These are phyloP conservation scores for Bagarius yarrelli DNA, from an alignment of 2,113 vertebrate genomes.

Conservation along the genomic window DNA sequence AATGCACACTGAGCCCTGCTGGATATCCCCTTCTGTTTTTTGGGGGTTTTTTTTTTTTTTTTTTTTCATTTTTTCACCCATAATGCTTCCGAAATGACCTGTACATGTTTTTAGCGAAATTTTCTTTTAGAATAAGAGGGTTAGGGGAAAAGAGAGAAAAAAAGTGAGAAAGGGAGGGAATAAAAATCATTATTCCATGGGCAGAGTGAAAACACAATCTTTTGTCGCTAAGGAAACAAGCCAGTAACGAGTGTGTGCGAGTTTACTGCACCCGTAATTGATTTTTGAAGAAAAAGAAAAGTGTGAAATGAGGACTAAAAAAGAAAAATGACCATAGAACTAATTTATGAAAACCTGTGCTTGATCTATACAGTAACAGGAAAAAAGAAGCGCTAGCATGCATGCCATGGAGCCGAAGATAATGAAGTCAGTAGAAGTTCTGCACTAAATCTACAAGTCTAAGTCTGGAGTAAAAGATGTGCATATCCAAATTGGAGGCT, in stretches of 20 bases:
- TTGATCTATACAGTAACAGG: constrained; percentile 36
- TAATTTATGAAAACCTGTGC: constrained; percentile 28
- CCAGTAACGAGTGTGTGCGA: constrained; percentile 43
- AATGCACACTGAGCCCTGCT: constrained; percentile 26
- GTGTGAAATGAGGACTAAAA: background rate
- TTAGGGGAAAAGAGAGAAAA: constrained; percentile 2
- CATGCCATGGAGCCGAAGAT: constrained; percentile 21
- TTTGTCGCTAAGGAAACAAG: constrained; percentile 51
- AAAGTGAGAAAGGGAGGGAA: constrained; percentile 18
- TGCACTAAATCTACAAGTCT: background rate
- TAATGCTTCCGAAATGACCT: constrained; percentile 54
- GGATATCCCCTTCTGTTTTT: constrained; percentile 33
- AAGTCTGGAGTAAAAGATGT: constrained; percentile 13
- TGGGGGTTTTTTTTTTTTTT: constrained; percentile 22
- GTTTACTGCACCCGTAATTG: constrained; percentile 31
- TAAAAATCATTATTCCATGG: constrained; percentile 47
- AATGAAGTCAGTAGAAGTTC: constrained; percentile 26
- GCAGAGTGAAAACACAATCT: constrained; percentile 39
- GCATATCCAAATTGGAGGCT: constrained; percentile 22
- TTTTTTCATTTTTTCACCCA: constrained; percentile 23
- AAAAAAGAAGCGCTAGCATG: background rate
- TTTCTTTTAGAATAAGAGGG: constrained; percentile 49
- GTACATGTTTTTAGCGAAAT: constrained; percentile 47
- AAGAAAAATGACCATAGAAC: constrained; percentile 28
- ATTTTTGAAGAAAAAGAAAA: constrained; percentile 31